Percentiles rank a stretch among this genome's conserved stretches.
Conservation (phyloP, 35 echinoderm and acorn worm species). For the Heliocidaris tuberculata region DNA sequence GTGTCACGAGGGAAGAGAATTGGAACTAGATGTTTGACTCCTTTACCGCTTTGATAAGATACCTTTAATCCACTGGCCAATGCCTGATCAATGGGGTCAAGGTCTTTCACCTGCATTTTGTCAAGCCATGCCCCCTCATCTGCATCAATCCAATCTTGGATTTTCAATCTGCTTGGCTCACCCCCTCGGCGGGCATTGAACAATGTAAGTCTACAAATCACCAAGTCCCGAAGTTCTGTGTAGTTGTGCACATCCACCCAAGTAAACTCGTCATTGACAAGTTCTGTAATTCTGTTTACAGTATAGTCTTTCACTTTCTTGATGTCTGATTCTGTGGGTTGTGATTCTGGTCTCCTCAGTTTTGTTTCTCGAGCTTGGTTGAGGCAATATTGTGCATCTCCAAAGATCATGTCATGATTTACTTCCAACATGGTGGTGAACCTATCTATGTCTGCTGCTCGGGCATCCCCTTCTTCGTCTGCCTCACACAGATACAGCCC, state of each 20-base stretch:
- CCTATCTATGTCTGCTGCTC: conserved; percentile 63
- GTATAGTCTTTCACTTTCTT: conserved; percentile 39
- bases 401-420: conserved; percentile 66
- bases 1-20: conserved; percentile 65
- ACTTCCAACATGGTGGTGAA: conserved; percentile 61
- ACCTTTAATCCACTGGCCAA: conserved; percentile 58
- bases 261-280: conserved; percentile 27
- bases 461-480: conserved; percentile 45
- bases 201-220: conserved; percentile 62
- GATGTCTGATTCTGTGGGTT: conserved; percentile 61
- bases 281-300: conserved; percentile 3
- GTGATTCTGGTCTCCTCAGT: conserved; percentile 63
- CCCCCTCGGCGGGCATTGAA: conserved; percentile 74
- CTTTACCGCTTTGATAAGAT: conserved; percentile 71
- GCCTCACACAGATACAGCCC: conserved; percentile 42
- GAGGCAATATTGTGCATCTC: conserved; percentile 61
- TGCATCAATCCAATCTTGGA: conserved; percentile 67
- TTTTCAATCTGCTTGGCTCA: conserved; percentile 55
- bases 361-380: conserved; percentile 55
- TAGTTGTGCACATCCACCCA: neutral
- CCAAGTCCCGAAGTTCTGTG: conserved; percentile 51
- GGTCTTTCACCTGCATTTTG: conserved; percentile 11
- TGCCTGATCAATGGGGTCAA: conserved; percentile 56
- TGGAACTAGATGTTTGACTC: conserved; percentile 59
- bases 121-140: conserved; percentile 52